Conservation (phyloP, 2,113 vertebrate species). For the Mionectes macconnelli region DNA sequence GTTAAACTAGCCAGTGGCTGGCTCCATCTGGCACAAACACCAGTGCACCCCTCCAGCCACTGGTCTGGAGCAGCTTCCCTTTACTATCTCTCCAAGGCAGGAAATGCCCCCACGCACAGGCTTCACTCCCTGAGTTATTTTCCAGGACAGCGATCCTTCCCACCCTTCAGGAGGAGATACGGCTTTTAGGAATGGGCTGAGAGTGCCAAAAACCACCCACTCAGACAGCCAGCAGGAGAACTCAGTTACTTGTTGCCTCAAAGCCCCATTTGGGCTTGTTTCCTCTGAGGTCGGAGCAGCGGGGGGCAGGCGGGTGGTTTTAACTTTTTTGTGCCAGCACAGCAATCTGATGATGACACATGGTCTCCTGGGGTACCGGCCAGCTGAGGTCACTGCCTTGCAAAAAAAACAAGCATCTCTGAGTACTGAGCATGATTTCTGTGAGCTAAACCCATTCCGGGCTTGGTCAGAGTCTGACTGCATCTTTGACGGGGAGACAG, state of each 20-base stretch:
- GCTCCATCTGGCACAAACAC: not conserved
- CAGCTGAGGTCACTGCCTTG: constrained; percentile 20
- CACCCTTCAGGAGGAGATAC: not conserved
- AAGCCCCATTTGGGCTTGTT: not conserved
- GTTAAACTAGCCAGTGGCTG: not conserved
- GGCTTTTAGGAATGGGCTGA: not conserved
- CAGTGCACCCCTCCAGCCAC: rapidly evolving
- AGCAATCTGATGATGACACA: not conserved
- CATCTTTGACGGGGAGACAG: rapidly evolving
- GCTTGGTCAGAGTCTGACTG: not conserved
- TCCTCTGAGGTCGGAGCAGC: rapidly evolving
- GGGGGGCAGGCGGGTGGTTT: not conserved
- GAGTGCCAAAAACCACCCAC: constrained; percentile 20
- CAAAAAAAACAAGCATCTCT: not conserved
- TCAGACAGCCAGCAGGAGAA: not conserved
- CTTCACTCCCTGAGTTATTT: not conserved
- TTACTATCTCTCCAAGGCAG: not conserved
- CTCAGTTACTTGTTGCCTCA: not conserved
- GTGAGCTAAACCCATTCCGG: not conserved
- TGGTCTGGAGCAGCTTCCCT: not conserved
- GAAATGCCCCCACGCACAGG: not conserved
- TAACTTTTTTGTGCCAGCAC: constrained; percentile 5
- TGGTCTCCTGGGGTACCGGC: not conserved
- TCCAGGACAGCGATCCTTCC: not conserved
- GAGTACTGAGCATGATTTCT: not conserved